Evolutionary conservation across 2,113 vertebrate species (phyloP), one percentile per base, ranked within the genome.

Genomic region (Brachionichthys hirsutus): DNA sequence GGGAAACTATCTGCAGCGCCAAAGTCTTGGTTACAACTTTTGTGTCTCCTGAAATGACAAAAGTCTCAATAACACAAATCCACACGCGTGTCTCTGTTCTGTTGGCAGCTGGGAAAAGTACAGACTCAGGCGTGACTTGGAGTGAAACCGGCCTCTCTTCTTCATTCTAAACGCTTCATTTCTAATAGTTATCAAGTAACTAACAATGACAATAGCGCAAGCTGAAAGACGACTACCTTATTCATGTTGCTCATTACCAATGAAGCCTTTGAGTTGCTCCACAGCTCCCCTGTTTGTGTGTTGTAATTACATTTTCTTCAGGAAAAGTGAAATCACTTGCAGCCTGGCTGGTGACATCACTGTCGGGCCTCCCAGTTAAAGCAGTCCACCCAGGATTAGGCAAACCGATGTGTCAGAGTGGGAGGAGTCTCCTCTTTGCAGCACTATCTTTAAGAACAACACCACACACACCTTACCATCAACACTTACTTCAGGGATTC

Each of bases 351-450:
- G 73, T 88, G 84, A 87, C 80, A 67, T 87, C 84, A 84, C 52
- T 3, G n/a, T n/a, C n/a, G 6, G 76, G 56, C 71, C 84, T 85
- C 20, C 3, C 36, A 61, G 73, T 61, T 53, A 56, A 75, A 72
- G 69, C 79, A 77, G 67, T 71, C 85, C 86, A 76, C 90, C 89
- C 85, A 87, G 67, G 22, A 85, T 91, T 89, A 78, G 59, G 3
- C 83, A 89, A 86, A 70, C 61, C 24, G 73, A 75, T 81, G 73
- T 53, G 81, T 41, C 58, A 54, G 50, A 47, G n/a, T 63, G 71
- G 64, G 73, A 62, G 62, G 77, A 54, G 77, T 81, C 68, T 49
- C 57, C 43, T n/a, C 53, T 76, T 66, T 53, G 53, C 70, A 60
- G 70, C 53, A 43, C 66, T 64, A 45, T 61, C 55, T 74, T 44